A percentile compares a stretch with the other conserved stretches of the same genome.
Conservation (phyloP, 1,140 invertebrate genomes). For the Homarus americanus region DNA sequence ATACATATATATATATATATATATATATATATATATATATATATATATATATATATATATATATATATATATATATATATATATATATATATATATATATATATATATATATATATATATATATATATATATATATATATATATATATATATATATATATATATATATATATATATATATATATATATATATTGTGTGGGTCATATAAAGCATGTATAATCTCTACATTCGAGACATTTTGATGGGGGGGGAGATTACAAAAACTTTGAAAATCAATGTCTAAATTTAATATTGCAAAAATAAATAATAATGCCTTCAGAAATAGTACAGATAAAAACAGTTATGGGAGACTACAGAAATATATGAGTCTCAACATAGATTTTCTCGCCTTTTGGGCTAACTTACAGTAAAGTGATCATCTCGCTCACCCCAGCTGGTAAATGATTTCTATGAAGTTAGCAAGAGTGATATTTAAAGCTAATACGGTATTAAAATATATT, state of each 20-base stretch:
- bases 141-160: conserved; percentile 13
- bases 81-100: conserved; percentile 15
- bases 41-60: conserved; percentile 13
- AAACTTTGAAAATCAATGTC: too few relatives aligned
- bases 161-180: background rate
- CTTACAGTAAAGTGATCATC: too few relatives aligned
- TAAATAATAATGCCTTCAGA: too few relatives aligned
- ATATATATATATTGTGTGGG: conserved; percentile 4
- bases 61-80: conserved; percentile 16
- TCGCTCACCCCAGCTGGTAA: background rate
- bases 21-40: conserved; percentile 13
- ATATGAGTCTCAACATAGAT: too few relatives aligned
- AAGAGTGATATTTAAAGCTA: background rate
- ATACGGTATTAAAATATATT: background rate
- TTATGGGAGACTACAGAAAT: too few relatives aligned
- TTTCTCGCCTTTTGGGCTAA: too few relatives aligned
- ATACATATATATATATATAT: conserved; percentile 2
- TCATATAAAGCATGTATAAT: too few relatives aligned
- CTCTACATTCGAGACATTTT: too few relatives aligned
- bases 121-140: conserved; percentile 13
- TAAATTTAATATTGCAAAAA: too few relatives aligned
- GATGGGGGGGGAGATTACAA: too few relatives aligned
- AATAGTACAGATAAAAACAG: too few relatives aligned
- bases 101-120: conserved; percentile 2
- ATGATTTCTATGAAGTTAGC: background rate